Evolutionary conservation across 2,113 vertebrate species (phyloP).

Genomic region (Chionodraco myersi): DNA sequence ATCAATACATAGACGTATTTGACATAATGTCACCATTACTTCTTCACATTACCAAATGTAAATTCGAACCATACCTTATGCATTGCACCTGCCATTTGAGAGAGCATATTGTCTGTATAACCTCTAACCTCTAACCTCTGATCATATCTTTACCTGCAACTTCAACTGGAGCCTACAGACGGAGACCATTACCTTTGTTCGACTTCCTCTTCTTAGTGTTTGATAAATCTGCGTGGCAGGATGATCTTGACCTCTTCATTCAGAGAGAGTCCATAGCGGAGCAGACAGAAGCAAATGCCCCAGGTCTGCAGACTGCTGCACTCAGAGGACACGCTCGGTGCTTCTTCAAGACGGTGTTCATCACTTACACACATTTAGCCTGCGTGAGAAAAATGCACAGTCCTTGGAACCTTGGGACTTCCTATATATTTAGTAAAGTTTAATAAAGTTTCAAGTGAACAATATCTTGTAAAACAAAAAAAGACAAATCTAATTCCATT

Average conservation of each 20-base stretch:
- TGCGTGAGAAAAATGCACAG: no score
- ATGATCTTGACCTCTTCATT: slow-evolving; percentile 59
- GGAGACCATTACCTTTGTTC: slow-evolving; percentile 51
- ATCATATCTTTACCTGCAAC: no score
- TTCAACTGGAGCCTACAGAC: slow-evolving; percentile 3
- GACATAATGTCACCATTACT: no score
- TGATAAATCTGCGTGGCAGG: slow-evolving; percentile 41
- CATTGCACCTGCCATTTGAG: no score
- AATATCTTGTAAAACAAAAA: neutral
- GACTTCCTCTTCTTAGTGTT: slow-evolving; percentile 51
- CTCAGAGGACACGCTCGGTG: neutral
- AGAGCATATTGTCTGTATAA: no score
- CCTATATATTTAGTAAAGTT: no score
- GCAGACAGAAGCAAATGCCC: slow-evolving; percentile 43
- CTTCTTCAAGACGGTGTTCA: neutral
- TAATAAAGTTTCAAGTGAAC: neutral
- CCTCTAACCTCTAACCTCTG: no score
- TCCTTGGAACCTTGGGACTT: no score
- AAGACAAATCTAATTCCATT: neutral
- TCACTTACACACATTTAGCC: neutral
- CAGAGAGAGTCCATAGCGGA: slow-evolving; percentile 32
- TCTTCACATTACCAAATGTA: no score
- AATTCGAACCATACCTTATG: no score
- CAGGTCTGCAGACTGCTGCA: neutral
- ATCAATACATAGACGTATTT: no score